Percentiles rank a stretch among this genome's conserved stretches.
Evolutionary conservation across 1,140 invertebrate genomes (phyloP).

Genomic region (Oedothorax gibbosus): DNA sequence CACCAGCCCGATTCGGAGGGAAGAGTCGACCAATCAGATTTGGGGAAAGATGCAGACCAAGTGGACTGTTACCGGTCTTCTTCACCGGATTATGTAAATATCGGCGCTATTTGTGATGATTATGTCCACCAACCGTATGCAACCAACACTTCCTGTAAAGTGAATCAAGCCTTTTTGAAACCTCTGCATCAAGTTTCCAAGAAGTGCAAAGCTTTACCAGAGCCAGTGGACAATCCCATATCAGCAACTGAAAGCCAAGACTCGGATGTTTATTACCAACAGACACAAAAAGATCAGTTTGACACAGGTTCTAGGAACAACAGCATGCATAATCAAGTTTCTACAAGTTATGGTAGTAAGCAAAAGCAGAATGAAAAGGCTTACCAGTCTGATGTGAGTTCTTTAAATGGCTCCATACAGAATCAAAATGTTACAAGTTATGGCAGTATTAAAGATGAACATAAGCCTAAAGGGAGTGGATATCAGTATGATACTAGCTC

Average conservation of each 20-base stretch:
- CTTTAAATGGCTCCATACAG: too few species aligned
- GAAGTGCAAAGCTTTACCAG: conserved; percentile 1
- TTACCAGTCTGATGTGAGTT: background rate
- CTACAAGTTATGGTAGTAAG: too few species aligned
- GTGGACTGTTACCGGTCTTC: conserved; percentile 36
- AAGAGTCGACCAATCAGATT: background rate
- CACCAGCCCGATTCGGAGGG: background rate
- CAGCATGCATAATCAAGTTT: too few species aligned
- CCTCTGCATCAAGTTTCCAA: conserved; percentile 43
- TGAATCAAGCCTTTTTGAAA: conserved; percentile 38
- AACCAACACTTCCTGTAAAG: background rate
- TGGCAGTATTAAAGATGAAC: background rate
- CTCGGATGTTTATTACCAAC: too few species aligned
- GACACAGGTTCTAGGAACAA: too few species aligned
- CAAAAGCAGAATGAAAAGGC: background rate
- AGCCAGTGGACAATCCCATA: background rate
- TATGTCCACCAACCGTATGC: background rate
- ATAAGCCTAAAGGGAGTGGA: background rate
- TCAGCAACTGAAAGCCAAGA: too few species aligned
- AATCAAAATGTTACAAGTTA: too few species aligned
- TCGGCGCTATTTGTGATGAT: conserved; percentile 40
- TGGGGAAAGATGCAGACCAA: background rate
- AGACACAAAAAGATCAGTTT: too few species aligned
- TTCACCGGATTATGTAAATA: conserved; percentile 64
- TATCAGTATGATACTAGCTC: background rate